A percentile compares a stretch with the other conserved stretches of the same genome.
Evolutionary conservation across 2,888 invertebrate genomes (phyloP).

Genomic region (Apotomis capreana): DNA sequence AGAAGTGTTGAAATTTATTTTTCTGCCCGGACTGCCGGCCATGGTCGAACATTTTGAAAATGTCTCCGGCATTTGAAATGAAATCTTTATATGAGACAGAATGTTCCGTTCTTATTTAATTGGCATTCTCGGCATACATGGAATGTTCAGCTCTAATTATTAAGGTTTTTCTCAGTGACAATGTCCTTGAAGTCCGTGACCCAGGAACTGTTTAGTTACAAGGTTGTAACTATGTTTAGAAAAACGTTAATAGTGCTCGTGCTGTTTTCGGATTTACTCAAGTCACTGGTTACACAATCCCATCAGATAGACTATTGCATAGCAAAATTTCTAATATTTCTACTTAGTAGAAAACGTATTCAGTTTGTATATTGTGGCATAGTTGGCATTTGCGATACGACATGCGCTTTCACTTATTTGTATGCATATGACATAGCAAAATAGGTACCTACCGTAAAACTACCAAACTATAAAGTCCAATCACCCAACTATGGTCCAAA

Average conservation of each 20-base stretch:
- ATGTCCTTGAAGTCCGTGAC: conserved; percentile 26
- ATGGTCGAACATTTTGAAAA: too few species aligned
- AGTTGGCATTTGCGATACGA: conserved; percentile 49
- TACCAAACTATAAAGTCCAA: too few species aligned
- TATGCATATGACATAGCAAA: conserved; percentile 48
- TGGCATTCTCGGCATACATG: background rate
- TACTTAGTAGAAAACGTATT: conserved; percentile 48
- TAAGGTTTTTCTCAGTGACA: conserved; percentile 2
- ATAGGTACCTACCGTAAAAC: background rate
- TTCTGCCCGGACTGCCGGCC: too few species aligned
- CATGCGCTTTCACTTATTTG: conserved; percentile 57
- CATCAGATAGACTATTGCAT: conserved; percentile 8
- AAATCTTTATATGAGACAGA: background rate
- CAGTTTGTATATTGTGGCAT: conserved; percentile 51
- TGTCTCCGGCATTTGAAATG: too few species aligned
- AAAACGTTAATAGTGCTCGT: conserved; percentile 17
- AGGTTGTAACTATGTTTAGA: conserved; percentile 17
- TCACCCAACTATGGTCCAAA: too few species aligned
- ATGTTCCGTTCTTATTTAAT: background rate
- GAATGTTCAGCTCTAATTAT: background rate
- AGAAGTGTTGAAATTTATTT: too few species aligned
- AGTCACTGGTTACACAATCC: conserved; percentile 25
- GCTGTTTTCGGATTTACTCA: conserved; percentile 29
- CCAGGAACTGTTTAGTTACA: conserved; percentile 25
- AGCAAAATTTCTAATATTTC: conserved; percentile 26